A percentile compares a stretch with the other conserved stretches of the same genome.
Evolutionary conservation across 2,888 invertebrate species (phyloP).

Genomic region (Pemphredon lugubris): DNA sequence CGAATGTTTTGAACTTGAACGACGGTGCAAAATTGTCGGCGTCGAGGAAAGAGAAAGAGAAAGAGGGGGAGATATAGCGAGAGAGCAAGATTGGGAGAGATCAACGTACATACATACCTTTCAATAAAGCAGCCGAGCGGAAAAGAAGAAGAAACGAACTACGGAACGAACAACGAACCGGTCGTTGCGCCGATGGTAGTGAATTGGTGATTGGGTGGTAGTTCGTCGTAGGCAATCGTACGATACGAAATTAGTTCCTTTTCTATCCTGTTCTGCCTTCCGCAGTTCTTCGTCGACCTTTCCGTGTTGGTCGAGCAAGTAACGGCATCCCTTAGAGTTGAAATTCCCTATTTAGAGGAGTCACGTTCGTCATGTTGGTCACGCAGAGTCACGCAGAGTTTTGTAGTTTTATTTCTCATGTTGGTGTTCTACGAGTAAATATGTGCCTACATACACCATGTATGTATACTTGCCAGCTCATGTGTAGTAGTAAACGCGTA

Average conservation of each 20-base stretch:
- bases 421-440: too few relatives aligned
- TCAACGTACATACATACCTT: constrained; percentile 55
- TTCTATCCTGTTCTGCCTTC: constrained; percentile 38
- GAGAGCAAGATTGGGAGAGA: too few relatives aligned
- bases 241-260: constrained; percentile 50
- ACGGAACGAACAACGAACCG: constrained; percentile 69
- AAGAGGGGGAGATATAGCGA: too few relatives aligned
- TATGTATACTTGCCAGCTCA: too few relatives aligned
- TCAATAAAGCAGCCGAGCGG: constrained; percentile 59
- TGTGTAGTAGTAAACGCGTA: too few relatives aligned
- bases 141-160: constrained; percentile 59
- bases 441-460: too few relatives aligned
- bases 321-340: not conserved
- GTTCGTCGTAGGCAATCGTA: constrained; percentile 50
- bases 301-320: too few relatives aligned
- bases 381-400: not conserved
- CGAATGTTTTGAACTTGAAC: too few relatives aligned
- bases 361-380: constrained; percentile 9
- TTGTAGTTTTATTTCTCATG: too few relatives aligned
- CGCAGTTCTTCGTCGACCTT: constrained; percentile 8
- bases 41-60: too few relatives aligned
- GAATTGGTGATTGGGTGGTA: too few relatives aligned
- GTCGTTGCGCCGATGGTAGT: constrained; percentile 60
- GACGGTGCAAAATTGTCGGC: too few relatives aligned
- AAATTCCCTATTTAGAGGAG: constrained; percentile 35